Conservation (phyloP, 2,888 invertebrate genomes). For the Cantharis flavilabris region DNA sequence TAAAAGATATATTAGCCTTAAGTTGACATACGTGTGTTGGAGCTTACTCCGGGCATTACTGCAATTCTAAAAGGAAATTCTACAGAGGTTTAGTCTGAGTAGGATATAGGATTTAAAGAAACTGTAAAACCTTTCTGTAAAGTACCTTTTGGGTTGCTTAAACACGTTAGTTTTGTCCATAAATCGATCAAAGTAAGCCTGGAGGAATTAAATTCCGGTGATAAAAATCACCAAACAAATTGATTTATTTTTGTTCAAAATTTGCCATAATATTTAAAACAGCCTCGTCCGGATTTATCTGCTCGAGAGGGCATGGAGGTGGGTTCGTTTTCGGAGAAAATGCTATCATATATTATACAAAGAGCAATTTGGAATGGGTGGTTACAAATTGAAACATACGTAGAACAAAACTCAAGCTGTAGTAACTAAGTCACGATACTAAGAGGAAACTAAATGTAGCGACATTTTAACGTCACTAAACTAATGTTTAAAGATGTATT, state of each 20-base stretch:
- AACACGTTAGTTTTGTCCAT: slow-evolving; percentile 2
- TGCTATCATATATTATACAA: slow-evolving; percentile 16
- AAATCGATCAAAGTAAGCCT: slow-evolving; percentile 4
- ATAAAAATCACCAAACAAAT: background rate
- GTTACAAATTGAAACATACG: slow-evolving; percentile 26
- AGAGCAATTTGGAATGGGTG: slow-evolving; percentile 13
- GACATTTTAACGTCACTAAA: slow-evolving; percentile 23
- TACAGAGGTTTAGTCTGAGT: slow-evolving; percentile 17
- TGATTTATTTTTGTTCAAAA: background rate
- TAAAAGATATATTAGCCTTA: slow-evolving; percentile 26
- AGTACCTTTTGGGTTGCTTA: background rate
- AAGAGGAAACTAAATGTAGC: slow-evolving; percentile 13
- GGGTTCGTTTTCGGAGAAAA: background rate
- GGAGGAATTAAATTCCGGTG: background rate
- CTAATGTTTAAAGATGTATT: slow-evolving; percentile 24
- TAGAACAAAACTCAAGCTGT: slow-evolving; percentile 21
- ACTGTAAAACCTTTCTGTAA: slow-evolving; percentile 6
- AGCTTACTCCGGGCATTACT: slow-evolving; percentile 23
- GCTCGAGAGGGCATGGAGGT: background rate
- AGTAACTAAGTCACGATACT: slow-evolving; percentile 9
- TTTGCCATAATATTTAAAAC: background rate
- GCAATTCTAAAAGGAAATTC: slow-evolving; percentile 23
- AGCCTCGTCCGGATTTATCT: background rate
- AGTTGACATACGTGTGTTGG: slow-evolving; percentile 30
- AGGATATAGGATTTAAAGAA: slow-evolving; percentile 4